Percentiles rank a stretch among this genome's conserved stretches.
Conservation (phyloP, 2,888 invertebrate genomes). For the Meghimatium bilineatum region DNA sequence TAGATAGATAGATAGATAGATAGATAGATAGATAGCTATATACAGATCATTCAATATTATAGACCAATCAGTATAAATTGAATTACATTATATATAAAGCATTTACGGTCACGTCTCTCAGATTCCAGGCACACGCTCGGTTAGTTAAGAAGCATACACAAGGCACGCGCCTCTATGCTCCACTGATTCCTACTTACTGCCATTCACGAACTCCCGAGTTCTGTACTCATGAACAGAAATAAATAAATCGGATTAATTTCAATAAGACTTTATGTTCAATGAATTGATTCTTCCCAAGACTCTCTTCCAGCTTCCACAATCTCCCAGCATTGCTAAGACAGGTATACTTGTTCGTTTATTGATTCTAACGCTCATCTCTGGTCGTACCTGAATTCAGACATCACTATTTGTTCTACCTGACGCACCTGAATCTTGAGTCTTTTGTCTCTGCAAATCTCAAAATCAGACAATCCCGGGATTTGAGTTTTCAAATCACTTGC, state of each 20-base stretch:
- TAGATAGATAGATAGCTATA: no score
- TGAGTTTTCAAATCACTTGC: constrained; percentile 8
- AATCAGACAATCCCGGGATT: constrained; percentile 15
- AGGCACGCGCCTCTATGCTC: neutral
- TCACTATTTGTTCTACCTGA: neutral
- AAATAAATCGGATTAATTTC: constrained; percentile 14
- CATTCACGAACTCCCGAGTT: neutral
- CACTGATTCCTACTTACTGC: neutral
- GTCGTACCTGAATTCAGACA: neutral
- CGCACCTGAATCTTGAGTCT: neutral
- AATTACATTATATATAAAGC: no score
- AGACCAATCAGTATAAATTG: no score
- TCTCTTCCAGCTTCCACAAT: neutral
- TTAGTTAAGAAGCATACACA: neutral
- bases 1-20: no score
- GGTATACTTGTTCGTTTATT: neutral
- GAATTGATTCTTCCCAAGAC: neutral
- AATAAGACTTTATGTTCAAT: neutral
- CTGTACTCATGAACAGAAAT: neutral
- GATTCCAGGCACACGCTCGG: neutral
- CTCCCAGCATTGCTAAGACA: neutral
- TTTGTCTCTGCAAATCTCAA: neutral
- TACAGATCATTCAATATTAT: no score
- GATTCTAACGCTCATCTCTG: constrained; percentile 5
- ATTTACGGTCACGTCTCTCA: neutral